phyloP scores from a whole-genome alignment of 2,113 vertebrate species.

The Pterophyllum scalare region DNA sequence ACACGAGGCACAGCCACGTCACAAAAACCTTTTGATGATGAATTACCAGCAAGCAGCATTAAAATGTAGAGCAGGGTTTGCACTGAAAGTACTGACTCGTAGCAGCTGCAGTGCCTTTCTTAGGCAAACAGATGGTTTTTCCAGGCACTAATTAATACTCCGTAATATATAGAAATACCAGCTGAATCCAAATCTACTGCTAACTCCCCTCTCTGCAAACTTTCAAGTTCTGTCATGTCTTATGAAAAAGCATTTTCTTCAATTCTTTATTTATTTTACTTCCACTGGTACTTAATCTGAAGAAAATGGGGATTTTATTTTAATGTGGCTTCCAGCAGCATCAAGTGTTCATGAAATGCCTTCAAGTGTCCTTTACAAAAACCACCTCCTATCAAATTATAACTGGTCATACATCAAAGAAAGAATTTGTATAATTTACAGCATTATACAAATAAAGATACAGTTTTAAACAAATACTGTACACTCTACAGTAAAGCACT shows the following conservation, averaged over 20 bases:
- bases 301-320: not conserved
- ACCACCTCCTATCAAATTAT: slow-evolving; percentile 20
- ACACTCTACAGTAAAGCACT: slow-evolving; percentile 71
- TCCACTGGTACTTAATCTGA: not conserved
- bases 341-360: slow-evolving; percentile 2
- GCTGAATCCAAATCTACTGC: slow-evolving; percentile 2
- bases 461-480: slow-evolving; percentile 73
- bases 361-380: slow-evolving; percentile 31
- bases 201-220: not conserved
- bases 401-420: slow-evolving; percentile 39
- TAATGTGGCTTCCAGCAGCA: slow-evolving; percentile 40
- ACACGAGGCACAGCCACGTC: not conserved
- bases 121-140: slow-evolving; percentile 11
- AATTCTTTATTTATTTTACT: not conserved
- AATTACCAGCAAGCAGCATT: not conserved
- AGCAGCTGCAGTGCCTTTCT: slow-evolving; percentile 19
- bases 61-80: not conserved
- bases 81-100: not conserved
- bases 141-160: slow-evolving; percentile 35
- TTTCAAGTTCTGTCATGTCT: not conserved
- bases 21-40: not conserved
- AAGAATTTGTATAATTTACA: slow-evolving; percentile 63
- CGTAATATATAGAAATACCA: not conserved
- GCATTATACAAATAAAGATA: slow-evolving; percentile 61
- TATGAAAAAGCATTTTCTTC: not conserved